Evolutionary conservation across 2,797 vertebrate species (phyloP).

Genomic region (Lepus oiostolus): DNA sequence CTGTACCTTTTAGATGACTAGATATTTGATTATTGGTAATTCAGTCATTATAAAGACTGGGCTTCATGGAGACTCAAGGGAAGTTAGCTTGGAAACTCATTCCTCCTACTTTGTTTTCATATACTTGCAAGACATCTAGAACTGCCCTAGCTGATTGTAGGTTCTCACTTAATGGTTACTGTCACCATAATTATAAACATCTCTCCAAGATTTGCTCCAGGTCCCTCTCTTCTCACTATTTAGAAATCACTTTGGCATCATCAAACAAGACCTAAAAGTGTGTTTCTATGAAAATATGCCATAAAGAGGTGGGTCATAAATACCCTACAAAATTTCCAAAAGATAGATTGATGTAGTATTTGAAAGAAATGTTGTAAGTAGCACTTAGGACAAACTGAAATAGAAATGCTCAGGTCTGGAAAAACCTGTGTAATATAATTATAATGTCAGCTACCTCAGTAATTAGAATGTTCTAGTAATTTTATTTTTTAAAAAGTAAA

Average conservation of each 20-base stretch:
- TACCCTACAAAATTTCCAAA: not conserved
- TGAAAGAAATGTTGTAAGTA: not conserved
- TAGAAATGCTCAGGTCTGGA: not conserved
- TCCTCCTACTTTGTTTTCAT: not conserved
- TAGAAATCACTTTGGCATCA: not conserved
- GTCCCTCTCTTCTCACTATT: not conserved
- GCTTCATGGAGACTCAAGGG: not conserved
- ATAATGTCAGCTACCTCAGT: not conserved
- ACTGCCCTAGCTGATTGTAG: too few relatives aligned
- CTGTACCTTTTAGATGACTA: not conserved
- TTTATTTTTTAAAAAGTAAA: not conserved
- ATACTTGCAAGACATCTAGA: not conserved
- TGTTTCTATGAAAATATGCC: not conserved
- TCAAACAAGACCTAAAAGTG: not conserved
- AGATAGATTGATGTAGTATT: not conserved
- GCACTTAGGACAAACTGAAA: not conserved
- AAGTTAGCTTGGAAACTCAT: not conserved
- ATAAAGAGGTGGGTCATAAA: not conserved
- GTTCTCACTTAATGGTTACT: not conserved
- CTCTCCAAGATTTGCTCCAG: not conserved
- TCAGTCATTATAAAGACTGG: not conserved
- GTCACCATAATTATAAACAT: not conserved
- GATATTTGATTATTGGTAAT: conserved; percentile 8
- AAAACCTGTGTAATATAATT: not conserved
- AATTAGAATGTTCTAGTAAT: not conserved